Conservation (phyloP, 2,888 invertebrate species). For the Pollenia amentaria region DNA sequence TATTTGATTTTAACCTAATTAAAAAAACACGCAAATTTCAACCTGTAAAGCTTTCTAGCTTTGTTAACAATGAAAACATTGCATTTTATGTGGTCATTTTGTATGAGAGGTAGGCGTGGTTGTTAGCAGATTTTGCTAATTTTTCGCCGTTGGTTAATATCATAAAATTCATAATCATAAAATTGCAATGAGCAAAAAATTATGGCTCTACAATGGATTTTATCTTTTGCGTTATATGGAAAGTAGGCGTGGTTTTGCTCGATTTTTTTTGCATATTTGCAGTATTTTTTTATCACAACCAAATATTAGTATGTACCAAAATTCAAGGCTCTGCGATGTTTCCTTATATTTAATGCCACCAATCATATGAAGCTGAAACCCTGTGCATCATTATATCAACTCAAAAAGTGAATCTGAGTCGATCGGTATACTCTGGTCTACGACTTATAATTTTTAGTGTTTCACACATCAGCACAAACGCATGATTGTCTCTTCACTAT, state of each 20-base stretch:
- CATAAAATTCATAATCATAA: constrained; percentile 31
- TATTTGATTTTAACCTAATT: constrained; percentile 22
- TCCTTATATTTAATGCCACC: no score
- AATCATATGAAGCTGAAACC: no score
- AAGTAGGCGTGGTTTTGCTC: constrained; percentile 18
- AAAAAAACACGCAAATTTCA: constrained; percentile 24
- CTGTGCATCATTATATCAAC: no score
- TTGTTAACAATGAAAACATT: neutral
- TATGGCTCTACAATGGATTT: constrained; percentile 21
- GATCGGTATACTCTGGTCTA: no score
- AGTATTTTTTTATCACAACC: constrained; percentile 31
- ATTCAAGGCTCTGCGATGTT: no score
- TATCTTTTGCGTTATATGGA: constrained; percentile 18
- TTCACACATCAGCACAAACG: no score
- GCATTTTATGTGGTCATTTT: no score
- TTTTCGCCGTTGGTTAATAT: constrained; percentile 4
- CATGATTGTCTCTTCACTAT: no score
- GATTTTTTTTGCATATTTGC: constrained; percentile 18
- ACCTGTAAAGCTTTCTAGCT: constrained; percentile 4
- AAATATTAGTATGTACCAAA: neutral
- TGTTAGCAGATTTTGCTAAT: constrained; percentile 13
- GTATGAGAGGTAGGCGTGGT: constrained; percentile 10
- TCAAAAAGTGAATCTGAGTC: no score
- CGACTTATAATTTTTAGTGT: no score
- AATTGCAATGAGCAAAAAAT: no score